phyloP scores from a whole-genome alignment of 2,888 invertebrate genomes.

The Podotricha telesiphe region DNA sequence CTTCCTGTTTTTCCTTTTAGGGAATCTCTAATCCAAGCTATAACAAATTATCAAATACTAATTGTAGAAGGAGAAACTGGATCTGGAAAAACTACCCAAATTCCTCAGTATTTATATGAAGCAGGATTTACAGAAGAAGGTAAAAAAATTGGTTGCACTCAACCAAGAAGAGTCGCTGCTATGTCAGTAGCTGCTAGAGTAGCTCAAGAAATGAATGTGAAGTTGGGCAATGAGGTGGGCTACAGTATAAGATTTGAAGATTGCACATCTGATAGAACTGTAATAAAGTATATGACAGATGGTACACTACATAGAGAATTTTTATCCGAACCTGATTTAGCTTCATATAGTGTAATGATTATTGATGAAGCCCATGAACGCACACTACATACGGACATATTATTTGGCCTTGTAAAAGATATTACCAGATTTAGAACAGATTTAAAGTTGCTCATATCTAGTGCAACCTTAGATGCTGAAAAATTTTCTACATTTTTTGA shows the following conservation, averaged over 20 bases:
- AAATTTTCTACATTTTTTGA: slow-evolving; percentile 99
- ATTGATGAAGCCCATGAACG: slow-evolving; percentile 99
- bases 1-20: slow-evolving; percentile 97
- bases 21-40: slow-evolving; percentile 94
- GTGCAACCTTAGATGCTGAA: slow-evolving; percentile 98
- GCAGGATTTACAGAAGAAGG: slow-evolving; percentile 93
- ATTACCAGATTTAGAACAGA: slow-evolving; percentile 96
- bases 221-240: slow-evolving; percentile 96
- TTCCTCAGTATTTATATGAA: slow-evolving; percentile 98
- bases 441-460: slow-evolving; percentile 97
- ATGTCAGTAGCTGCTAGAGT: slow-evolving; percentile 99
- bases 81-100: slow-evolving; percentile 99
- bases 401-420: slow-evolving; percentile 98
- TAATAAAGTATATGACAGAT: slow-evolving; percentile 99
- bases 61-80: slow-evolving; percentile 99
- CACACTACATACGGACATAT: slow-evolving; percentile 98
- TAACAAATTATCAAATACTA: slow-evolving; percentile 93
- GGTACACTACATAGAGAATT: slow-evolving; percentile 99
- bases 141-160: slow-evolving; percentile 98
- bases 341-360: slow-evolving; percentile 98
- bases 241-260: slow-evolving; percentile 99
- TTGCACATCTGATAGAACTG: slow-evolving; percentile 98
- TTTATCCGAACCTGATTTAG: slow-evolving; percentile 97
- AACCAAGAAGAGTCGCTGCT: slow-evolving; percentile 98
- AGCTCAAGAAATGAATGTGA: slow-evolving; percentile 98